Conservation (phyloP, 1,140 invertebrate species). For the Branchinecta lindahli region DNA sequence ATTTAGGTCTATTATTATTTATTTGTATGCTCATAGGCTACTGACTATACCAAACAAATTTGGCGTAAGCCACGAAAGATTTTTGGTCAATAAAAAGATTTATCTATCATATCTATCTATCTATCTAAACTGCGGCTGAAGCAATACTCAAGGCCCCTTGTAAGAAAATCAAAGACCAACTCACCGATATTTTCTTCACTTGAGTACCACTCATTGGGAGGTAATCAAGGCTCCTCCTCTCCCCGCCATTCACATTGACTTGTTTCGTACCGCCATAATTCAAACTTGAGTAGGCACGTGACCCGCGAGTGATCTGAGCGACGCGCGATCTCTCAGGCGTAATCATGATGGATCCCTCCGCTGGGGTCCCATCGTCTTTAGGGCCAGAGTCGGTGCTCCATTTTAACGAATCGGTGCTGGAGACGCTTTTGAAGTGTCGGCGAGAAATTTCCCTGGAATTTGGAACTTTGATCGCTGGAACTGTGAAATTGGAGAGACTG, state of each 20-base stretch:
- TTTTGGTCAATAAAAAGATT: too few species aligned
- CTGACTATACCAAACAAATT: too few species aligned
- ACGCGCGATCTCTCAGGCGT: background rate
- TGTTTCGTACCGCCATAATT: conserved; percentile 1
- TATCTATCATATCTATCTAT: too few species aligned
- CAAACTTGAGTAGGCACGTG: conserved; percentile 2
- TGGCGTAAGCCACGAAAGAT: too few species aligned
- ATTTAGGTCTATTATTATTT: too few species aligned
- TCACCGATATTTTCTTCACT: background rate
- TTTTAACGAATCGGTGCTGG: background rate
- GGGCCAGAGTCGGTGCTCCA: background rate
- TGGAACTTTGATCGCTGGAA: background rate
- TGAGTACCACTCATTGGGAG: background rate
- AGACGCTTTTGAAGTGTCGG: background rate
- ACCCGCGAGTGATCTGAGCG: background rate
- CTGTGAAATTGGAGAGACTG: too few species aligned
- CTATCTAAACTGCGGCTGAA: too few species aligned
- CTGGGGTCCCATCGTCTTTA: background rate
- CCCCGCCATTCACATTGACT: background rate
- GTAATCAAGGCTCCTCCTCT: background rate
- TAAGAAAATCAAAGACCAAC: background rate
- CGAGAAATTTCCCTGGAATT: background rate
- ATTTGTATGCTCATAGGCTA: too few species aligned
- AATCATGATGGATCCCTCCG: background rate
- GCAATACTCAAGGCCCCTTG: too few species aligned